Conservation (phyloP, 1,140 invertebrate species). For the Drosophila tsacasi region DNA sequence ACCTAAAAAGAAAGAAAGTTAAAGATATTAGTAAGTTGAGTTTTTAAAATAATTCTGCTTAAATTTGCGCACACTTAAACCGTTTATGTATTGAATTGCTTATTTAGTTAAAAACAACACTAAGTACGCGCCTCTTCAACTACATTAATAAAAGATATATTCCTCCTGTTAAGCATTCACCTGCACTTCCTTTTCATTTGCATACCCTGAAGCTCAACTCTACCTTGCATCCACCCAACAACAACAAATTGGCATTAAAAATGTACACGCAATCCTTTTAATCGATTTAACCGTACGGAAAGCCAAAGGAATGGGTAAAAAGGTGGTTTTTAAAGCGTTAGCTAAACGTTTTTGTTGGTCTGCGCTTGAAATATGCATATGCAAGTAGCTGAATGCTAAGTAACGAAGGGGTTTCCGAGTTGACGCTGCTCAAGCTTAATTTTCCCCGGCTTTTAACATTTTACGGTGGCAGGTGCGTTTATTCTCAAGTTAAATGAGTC, state of each 20-base stretch:
- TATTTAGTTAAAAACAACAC: neutral
- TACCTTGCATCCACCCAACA: constrained; percentile 5
- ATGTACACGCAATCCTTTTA: constrained; percentile 66
- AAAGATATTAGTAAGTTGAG: neutral
- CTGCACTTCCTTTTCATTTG: constrained; percentile 21
- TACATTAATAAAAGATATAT: neutral
- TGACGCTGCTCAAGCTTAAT: constrained; percentile 10
- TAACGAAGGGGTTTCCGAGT: constrained; percentile 7
- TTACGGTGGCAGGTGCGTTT: constrained; percentile 3
- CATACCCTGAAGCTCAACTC: constrained; percentile 29
- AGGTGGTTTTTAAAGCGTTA: constrained; percentile 23
- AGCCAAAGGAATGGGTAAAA: constrained; percentile 9
- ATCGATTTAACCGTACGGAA: constrained; percentile 53
- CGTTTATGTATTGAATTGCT: neutral
- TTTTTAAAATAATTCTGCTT: neutral
- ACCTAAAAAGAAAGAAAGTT: constrained; percentile 49
- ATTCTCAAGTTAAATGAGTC: neutral
- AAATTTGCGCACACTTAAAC: neutral
- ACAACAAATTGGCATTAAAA: constrained; percentile 63
- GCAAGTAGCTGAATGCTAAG: constrained; percentile 21
- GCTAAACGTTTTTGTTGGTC: constrained; percentile 45
- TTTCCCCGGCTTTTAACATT: constrained; percentile 14
- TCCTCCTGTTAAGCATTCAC: constrained; percentile 9
- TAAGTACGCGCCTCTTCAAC: neutral
- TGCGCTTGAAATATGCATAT: constrained; percentile 56